Base-by-base conservation (phyloP, 2,113 vertebrate species). In the Varanus salvator region DNA sequence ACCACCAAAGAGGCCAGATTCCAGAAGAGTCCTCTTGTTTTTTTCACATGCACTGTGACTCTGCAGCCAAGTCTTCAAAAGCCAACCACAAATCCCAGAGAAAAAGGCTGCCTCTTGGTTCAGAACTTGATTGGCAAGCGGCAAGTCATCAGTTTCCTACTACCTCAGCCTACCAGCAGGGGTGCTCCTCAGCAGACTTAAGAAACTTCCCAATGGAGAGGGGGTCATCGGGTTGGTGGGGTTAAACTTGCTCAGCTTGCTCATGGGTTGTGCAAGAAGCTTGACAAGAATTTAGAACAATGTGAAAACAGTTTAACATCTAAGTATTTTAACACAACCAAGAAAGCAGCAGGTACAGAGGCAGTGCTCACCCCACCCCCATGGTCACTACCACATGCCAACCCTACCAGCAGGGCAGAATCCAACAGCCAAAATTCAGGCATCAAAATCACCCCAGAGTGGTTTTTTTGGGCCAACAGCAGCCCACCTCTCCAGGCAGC, bases 381-480 rank as follows among this genome's bases (percentile, higher is more conserved):
- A 80, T 91, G 68, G 34, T 68, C 86, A 89, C 92, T 88, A 92
- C 74, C 27, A 69, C 12, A 12, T 8, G 25, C n/a, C 68, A 27
- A 17, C n/a, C 64, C 1, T 23, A 21, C n/a, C 29, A 21, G 3
- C 17, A 71, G 11, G 64, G 19, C 76, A 74, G 23, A 44, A n/a
- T n/a, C n/a, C n/a, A n/a, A n/a, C n/a, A 92, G 87, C 88, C 38
- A 83, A 54, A 93, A 89, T 92, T 93, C 93, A 92, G 77, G 54
- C 90, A 68, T 9, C 4, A 17, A 90, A 80, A 50, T 31, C 15
- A 25, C 68, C 21, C 8, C 3, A 31, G 92, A 52, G 93, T 83
- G 91, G 90, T 94, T 90, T 92, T 93, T 91, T 91, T 3, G 17
- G 92, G 77, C 80, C 93, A 84, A 93, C 90, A 91, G 89, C 77